Conservation (phyloP, 2,888 invertebrate species). For the Epistrophella euchroma region DNA sequence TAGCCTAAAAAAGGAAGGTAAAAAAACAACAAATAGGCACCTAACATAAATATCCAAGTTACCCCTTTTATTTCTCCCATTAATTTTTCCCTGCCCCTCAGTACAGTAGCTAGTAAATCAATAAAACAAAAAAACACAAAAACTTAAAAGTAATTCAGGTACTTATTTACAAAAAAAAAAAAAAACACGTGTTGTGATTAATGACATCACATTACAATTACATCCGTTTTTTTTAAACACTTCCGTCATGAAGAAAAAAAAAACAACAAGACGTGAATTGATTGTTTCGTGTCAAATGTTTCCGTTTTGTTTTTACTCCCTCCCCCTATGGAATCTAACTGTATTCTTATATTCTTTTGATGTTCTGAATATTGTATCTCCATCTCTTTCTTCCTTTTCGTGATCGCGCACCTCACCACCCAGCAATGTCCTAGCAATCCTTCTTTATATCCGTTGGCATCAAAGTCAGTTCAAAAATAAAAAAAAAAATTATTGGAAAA, state of each 20-base stretch:
- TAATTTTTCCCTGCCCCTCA: background rate
- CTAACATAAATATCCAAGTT: background rate
- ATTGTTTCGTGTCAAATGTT: constrained; percentile 74
- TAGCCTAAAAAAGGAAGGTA: too few relatives aligned
- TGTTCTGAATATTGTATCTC: constrained; percentile 17
- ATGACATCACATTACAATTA: constrained; percentile 67
- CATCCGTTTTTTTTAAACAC: constrained; percentile 68
- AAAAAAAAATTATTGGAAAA: constrained; percentile 27
- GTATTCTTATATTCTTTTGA: background rate
- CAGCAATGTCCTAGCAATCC: constrained; percentile 43
- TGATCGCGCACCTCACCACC: constrained; percentile 27
- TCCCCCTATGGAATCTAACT: constrained; percentile 18
- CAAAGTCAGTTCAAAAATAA: constrained; percentile 25
- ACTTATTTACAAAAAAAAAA: constrained; percentile 5
- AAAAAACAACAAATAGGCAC: too few relatives aligned
- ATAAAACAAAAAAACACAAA: background rate
- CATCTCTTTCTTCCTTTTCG: background rate
- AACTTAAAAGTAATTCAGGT: background rate
- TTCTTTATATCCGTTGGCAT: constrained; percentile 34
- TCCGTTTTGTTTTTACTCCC: constrained; percentile 44
- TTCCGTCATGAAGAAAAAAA: constrained; percentile 37
- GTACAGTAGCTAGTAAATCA: background rate
- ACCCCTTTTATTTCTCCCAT: background rate
- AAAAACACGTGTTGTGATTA: constrained; percentile 63
- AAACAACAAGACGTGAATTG: constrained; percentile 71